These are phyloP conservation scores for Pelmatolapia mariae DNA, from an alignment of 2,113 vertebrate species.

Conservation along the genomic window DNA sequence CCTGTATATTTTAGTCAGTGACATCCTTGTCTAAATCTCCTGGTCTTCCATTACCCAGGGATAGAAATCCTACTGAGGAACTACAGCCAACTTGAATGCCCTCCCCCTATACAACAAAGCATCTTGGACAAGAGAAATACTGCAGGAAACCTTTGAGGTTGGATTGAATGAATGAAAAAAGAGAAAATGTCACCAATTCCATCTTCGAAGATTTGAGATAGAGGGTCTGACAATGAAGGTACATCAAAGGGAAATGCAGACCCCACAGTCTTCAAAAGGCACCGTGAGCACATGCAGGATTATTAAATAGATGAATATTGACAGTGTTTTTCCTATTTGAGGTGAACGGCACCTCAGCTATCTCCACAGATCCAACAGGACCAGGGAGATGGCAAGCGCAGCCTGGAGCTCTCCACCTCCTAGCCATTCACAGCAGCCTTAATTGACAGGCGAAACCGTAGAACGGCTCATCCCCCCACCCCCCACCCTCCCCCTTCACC, in stretches of 20 bases:
- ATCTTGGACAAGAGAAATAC: constrained; percentile 50
- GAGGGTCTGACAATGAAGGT: constrained; percentile 68
- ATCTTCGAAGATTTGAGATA: constrained; percentile 68
- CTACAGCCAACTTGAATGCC: constrained; percentile 49
- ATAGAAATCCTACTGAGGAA: constrained; percentile 52
- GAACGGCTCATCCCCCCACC: background rate
- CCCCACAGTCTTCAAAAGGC: constrained; percentile 71
- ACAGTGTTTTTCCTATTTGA: constrained; percentile 60
- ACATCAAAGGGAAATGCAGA: constrained; percentile 72
- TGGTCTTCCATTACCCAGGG: constrained; percentile 50
- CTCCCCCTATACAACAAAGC: constrained; percentile 56
- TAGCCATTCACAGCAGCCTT: constrained; percentile 43
- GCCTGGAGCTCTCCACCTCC: constrained; percentile 35
- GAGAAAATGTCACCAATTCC: constrained; percentile 71
- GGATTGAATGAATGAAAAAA: constrained; percentile 71
- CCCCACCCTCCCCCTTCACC: background rate
- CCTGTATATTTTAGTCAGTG: constrained; percentile 26
- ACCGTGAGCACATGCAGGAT: constrained; percentile 61
- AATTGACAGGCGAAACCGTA: constrained; percentile 60
- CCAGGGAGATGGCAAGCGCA: constrained; percentile 39
- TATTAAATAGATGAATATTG: constrained; percentile 77
- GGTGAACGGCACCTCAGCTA: constrained; percentile 58
- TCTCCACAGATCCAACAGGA: constrained; percentile 56
- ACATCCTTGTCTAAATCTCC: constrained; percentile 32
- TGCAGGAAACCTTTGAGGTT: constrained; percentile 69